Base-by-base conservation (phyloP, 2,797 vertebrate genomes). In the Anguilla obscura region DNA sequence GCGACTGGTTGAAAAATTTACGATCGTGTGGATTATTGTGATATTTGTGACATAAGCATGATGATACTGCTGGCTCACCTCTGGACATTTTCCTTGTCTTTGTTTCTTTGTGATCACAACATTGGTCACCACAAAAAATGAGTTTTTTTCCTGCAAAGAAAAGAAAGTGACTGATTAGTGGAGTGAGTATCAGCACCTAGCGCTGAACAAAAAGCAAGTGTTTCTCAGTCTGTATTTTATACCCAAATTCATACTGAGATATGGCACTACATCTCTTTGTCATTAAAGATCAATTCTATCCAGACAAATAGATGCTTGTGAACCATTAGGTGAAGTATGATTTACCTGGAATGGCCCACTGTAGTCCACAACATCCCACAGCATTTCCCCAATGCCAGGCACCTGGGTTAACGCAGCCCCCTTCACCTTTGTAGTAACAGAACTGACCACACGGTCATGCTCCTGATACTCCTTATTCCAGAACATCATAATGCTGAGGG, bases 121-220 rank as follows among this genome's bases (percentile, higher is more conserved):
- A 74, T 98, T 99, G 5, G 97, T 98, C 92, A 97, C 90, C 91
- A 98, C 95, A 4, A 98, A 98, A 92, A 98, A 98, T 0, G 98
- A 97, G 91, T 96, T 96, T 56, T 94, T 95, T 21, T 94, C 94
- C 92, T 95, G 88, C 84, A 87, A 79, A 88, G 36, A 3, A 60
- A 8, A 80, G 2, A 27, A 85, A 85, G 33, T 27, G 63, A n/a
- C 7, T n/a, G n/a, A 69, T 7, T 33, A 45, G 8, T 21, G 14
- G 60, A 84, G 66, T 12, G 54, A 76, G 50, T 54, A n/a, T 6
- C 40, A 50, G 40, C 79, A 48, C 79, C 24, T 24, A 10, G 40
- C 24, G 40, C 40, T 82, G 21, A 82, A 48, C 45, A 50, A 82
- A 82, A 82, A 45, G 24, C 5, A 24, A 3, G 2, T 50, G 40